Percentiles rank a stretch among this genome's conserved stretches.
Conservation (phyloP, 2,888 invertebrate genomes). For the Colletes collaris region DNA sequence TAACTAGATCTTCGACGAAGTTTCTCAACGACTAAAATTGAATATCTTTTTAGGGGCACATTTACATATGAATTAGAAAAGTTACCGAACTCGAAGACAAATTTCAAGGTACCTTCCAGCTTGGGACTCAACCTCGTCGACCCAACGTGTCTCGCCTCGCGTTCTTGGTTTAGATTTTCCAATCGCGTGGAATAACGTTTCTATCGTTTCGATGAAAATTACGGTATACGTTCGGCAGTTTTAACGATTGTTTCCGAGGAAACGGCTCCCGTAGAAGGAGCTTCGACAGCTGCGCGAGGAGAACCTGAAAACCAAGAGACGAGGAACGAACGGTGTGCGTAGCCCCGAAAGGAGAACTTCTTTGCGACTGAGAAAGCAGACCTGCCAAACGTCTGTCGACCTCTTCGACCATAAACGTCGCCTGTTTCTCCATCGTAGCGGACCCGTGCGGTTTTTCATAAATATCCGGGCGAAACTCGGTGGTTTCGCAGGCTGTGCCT, state of each 20-base stretch:
- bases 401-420: conserved; percentile 70
- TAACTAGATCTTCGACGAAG: too few species aligned
- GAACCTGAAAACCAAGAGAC: conserved; percentile 43
- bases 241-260: conserved; percentile 31
- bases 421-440: conserved; percentile 57
- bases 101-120: too few species aligned
- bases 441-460: conserved; percentile 59
- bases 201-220: conserved; percentile 10
- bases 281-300: conserved; percentile 22
- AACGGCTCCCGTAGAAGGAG: conserved; percentile 36
- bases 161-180: too few species aligned
- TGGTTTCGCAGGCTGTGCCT: conserved; percentile 33
- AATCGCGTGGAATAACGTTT: too few species aligned
- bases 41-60: too few species aligned
- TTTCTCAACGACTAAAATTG: too few species aligned
- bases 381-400: conserved; percentile 72
- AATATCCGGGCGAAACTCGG: conserved; percentile 62
- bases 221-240: conserved; percentile 8
- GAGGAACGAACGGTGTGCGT: conserved; percentile 38
- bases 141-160: too few species aligned
- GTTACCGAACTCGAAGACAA: too few species aligned
- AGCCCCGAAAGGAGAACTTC: conserved; percentile 58
- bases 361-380: conserved; percentile 65
- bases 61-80: too few species aligned
- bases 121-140: too few species aligned